Percentiles rank a stretch among this genome's conserved stretches.
phyloP scores from a whole-genome alignment of 2,888 invertebrate species.

The Athalia rosae region DNA sequence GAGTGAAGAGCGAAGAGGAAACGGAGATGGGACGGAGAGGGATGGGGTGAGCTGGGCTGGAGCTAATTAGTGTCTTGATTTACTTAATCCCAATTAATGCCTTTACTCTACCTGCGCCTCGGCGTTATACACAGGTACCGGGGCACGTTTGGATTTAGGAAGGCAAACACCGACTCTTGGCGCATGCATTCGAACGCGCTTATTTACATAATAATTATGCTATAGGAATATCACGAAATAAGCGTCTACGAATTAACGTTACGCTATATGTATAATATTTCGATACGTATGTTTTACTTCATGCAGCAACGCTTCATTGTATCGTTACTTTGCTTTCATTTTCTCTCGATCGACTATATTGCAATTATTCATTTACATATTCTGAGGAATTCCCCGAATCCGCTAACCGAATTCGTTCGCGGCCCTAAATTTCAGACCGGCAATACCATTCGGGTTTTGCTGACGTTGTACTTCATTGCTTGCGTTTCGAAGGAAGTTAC shows the following conservation, averaged over 20 bases:
- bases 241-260: background rate
- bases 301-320: too few species aligned
- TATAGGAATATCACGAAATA: background rate
- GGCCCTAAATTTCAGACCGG: too few species aligned
- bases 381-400: too few species aligned
- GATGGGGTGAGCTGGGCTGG: slow-evolving; percentile 53
- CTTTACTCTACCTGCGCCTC: slow-evolving; percentile 58
- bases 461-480: too few species aligned
- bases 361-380: too few species aligned
- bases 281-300: too few species aligned
- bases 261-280: background rate
- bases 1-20: slow-evolving; percentile 46
- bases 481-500: too few species aligned
- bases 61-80: slow-evolving; percentile 74
- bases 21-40: slow-evolving; percentile 53
- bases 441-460: too few species aligned
- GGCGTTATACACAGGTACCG: slow-evolving; percentile 19
- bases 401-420: too few species aligned
- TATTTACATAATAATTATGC: slow-evolving; percentile 21
- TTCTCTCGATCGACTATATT: too few species aligned
- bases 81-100: slow-evolving; percentile 74
- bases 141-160: slow-evolving; percentile 22
- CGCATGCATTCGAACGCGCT: slow-evolving; percentile 7
- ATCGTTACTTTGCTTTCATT: too few species aligned
- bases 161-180: slow-evolving; percentile 32